Base-by-base conservation (phyloP, 2,113 vertebrate species). In the Hippocampus mohnikei region DNA sequence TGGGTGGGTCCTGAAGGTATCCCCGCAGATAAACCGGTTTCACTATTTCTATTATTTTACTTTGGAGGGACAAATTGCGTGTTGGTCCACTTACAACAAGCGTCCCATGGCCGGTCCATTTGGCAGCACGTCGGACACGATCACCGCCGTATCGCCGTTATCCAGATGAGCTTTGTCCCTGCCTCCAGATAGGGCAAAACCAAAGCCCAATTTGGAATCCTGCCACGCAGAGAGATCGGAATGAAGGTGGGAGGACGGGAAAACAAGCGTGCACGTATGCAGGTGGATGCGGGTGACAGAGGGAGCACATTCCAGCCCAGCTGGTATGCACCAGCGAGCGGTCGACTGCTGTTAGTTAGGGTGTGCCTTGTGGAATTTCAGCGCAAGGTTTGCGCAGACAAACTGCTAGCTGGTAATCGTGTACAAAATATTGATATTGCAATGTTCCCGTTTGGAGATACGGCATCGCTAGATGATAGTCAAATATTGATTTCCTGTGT, bases 141-240 rank as follows among this genome's bases (percentile, higher is more conserved):
- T 48, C 75, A 99, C 91, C 0, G 94, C 85, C 0, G 93, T 91
- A 71, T 95, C 93, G 7, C 94, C 92, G 0, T 48, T 90, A 20
- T 66, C 40, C 16, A 69, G 86, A 41, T 91, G 82, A 8, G 95
- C 89, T 78, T 72, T 94, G 83, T 98, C 96, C 27, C 81, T 87
- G 23, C 96, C 94, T 23, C 96, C 96, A 0, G 96, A 96, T 67
- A 99, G 81, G 16, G 96, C 96, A 0, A 99, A 94, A 41, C 97
- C 97, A 8, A 98, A 99, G 27, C 97, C 97, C 0, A 92, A 58
- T 20, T 94, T 95, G 67, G 95, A 77, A 81, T 98, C 96, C 96
- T 98, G 72, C 5, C 41, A 75, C 74, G 37, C 4, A 5, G n/a
- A 75, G 16, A 66, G 8, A 59, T 53, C 1, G 0, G 76, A 6